These are phyloP conservation scores for Protonibea diacanthus DNA, from an alignment of 2,797 vertebrate species.

Conservation along the genomic window DNA sequence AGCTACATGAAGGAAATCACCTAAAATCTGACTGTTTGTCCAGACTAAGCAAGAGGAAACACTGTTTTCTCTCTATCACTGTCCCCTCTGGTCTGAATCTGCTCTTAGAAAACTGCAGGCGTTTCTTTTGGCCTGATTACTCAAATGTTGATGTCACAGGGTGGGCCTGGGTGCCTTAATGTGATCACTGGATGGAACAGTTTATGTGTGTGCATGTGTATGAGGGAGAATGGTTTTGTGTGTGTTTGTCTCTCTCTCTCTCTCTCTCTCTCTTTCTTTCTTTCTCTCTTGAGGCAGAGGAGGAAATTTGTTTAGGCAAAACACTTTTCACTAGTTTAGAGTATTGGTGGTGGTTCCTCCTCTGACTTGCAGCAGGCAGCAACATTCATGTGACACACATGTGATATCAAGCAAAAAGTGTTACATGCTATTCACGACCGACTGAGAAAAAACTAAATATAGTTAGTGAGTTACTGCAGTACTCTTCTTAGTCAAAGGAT, in stretches of 20 bases:
- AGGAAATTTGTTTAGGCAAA: constrained; percentile 18
- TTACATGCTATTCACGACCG: too few relatives aligned
- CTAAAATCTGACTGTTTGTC: constrained; percentile 4
- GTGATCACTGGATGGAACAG: constrained; percentile 70
- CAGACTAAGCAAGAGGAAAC: neutral
- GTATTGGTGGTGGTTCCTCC: neutral
- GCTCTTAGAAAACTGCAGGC: constrained; percentile 50
- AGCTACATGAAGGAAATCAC: constrained; percentile 2
- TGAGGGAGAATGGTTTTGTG: constrained; percentile 23
- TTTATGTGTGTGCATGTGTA: constrained; percentile 18
- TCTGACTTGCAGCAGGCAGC: neutral
- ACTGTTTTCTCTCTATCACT: constrained; percentile 5
- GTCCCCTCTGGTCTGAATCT: constrained; percentile 20
- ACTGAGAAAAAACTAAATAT: neutral
- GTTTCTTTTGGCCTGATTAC: constrained; percentile 69
- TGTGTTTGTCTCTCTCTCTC: neutral
- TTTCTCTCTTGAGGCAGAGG: neutral
- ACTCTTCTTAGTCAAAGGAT: neutral
- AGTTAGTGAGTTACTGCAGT: neutral
- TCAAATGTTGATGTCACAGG: constrained; percentile 79
- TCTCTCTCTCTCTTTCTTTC: neutral
- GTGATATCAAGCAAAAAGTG: neutral
- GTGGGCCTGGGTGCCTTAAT: constrained; percentile 70
- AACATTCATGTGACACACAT: neutral
- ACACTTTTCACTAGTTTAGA: neutral